Evolutionary conservation across 2,888 invertebrate species (phyloP).

Genomic region (Anthophora plumipes): DNA sequence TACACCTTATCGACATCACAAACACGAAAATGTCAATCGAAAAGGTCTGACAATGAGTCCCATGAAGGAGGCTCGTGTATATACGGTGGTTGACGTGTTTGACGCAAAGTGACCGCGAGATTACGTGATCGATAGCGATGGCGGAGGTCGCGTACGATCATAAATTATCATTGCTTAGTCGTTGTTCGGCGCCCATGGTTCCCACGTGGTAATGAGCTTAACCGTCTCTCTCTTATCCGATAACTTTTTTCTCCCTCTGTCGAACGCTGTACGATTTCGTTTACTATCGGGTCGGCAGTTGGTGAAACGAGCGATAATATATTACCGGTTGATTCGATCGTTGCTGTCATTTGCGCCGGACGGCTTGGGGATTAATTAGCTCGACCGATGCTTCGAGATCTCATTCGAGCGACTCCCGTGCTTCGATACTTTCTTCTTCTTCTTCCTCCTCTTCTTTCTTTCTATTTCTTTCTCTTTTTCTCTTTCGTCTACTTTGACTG

Average conservation of each 20-base stretch:
- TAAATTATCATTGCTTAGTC: conserved; percentile 71
- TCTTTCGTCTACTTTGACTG: too few species aligned
- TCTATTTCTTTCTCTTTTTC: conserved; percentile 2
- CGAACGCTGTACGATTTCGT: conserved; percentile 57
- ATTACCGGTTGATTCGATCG: conserved; percentile 73
- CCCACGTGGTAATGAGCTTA: conserved; percentile 72
- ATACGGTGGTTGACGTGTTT: conserved; percentile 45
- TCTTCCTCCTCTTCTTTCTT: background rate
- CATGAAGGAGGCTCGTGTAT: background rate
- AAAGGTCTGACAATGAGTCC: background rate
- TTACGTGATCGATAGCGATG: conserved; percentile 70
- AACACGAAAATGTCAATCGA: background rate
- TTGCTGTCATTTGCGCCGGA: conserved; percentile 74
- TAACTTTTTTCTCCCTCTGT: background rate
- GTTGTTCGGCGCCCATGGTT: conserved; percentile 60
- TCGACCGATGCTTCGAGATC: conserved; percentile 66
- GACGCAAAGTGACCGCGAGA: conserved; percentile 56
- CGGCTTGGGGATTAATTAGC: conserved; percentile 75
- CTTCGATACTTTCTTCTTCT: conserved; percentile 45
- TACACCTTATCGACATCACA: background rate
- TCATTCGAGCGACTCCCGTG: conserved; percentile 61
- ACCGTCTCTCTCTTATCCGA: conserved; percentile 8
- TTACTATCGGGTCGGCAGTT: conserved; percentile 61
- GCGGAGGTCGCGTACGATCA: conserved; percentile 61
- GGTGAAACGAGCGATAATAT: conserved; percentile 73